phyloP scores from a whole-genome alignment of 2,113 vertebrate species.

The Ginglymostoma cirratum region DNA sequence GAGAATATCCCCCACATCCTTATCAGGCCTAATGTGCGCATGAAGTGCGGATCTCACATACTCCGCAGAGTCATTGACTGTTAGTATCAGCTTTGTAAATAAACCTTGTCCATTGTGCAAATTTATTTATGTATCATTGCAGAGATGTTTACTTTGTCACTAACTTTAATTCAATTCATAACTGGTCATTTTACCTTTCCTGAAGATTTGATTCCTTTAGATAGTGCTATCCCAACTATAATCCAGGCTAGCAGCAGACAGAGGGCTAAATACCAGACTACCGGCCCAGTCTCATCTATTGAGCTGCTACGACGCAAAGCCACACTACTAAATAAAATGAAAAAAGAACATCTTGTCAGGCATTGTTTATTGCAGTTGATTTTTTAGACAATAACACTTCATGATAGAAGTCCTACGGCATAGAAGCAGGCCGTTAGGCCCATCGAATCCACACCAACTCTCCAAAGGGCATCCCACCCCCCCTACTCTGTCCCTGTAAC shows the following conservation, averaged over 20 bases:
- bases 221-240: conserved; percentile 65
- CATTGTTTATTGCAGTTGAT: background rate
- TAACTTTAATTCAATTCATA: background rate
- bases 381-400: background rate
- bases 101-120: background rate
- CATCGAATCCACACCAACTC: too few relatives aligned
- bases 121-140: background rate
- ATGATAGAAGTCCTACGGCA: too few relatives aligned
- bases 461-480: too few relatives aligned
- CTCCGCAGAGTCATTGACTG: background rate
- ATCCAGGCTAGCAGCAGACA: conserved; percentile 81
- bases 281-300: conserved; percentile 69
- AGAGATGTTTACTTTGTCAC: background rate
- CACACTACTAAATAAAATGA: conserved; percentile 58
- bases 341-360: background rate
- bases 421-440: too few relatives aligned
- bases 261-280: conserved; percentile 90
- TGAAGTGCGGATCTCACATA: background rate
- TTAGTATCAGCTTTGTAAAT: background rate
- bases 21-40: background rate
- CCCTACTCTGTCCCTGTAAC: too few relatives aligned
- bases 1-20: background rate
- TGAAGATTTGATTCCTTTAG: conserved; percentile 90
- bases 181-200: conserved; percentile 72
- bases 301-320: conserved; percentile 70